A percentile compares a stretch with the other conserved stretches of the same genome.
These are phyloP conservation scores for Noctua fimbriata DNA, from an alignment of 2,888 invertebrate genomes.

Conservation along the genomic window DNA sequence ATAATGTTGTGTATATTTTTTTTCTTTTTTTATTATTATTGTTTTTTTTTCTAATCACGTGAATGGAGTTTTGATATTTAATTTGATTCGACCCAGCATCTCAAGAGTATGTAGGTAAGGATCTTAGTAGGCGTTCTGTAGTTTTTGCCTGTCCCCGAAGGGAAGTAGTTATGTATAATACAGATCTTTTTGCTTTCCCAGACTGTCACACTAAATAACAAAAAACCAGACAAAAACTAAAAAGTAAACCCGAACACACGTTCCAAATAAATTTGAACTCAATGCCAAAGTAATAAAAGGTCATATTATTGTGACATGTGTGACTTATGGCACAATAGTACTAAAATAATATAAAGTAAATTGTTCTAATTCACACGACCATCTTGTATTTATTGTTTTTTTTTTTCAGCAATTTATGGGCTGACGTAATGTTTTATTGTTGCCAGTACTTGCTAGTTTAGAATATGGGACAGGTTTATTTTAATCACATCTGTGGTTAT, in stretches of 20 bases:
- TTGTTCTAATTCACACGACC: conserved; percentile 55
- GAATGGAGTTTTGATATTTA: not conserved
- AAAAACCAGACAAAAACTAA: not conserved
- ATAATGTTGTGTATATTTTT: no score
- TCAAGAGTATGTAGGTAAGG: not conserved
- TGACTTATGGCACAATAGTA: conserved; percentile 26
- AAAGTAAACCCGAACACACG: not conserved
- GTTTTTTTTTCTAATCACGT: no score
- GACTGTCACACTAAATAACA: not conserved
- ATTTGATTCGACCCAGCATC: not conserved
- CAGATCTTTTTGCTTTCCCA: not conserved
- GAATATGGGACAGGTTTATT: conserved; percentile 23
- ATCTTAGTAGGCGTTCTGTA: not conserved
- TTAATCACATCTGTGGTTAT: not conserved
- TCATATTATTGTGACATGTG: conserved; percentile 29
- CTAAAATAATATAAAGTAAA: conserved; percentile 39
- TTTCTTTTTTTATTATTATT: no score
- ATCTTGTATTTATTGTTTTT: conserved; percentile 31
- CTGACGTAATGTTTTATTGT: conserved; percentile 19
- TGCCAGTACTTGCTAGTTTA: conserved; percentile 23
- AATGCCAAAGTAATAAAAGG: conserved; percentile 37
- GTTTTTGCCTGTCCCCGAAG: not conserved
- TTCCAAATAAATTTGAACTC: conserved; percentile 16
- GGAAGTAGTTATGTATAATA: not conserved
- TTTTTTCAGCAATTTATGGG: conserved; percentile 16